These are phyloP conservation scores for Drosophila sulfurigaster DNA, from an alignment of 1,140 invertebrate genomes.

Conservation along the genomic window DNA sequence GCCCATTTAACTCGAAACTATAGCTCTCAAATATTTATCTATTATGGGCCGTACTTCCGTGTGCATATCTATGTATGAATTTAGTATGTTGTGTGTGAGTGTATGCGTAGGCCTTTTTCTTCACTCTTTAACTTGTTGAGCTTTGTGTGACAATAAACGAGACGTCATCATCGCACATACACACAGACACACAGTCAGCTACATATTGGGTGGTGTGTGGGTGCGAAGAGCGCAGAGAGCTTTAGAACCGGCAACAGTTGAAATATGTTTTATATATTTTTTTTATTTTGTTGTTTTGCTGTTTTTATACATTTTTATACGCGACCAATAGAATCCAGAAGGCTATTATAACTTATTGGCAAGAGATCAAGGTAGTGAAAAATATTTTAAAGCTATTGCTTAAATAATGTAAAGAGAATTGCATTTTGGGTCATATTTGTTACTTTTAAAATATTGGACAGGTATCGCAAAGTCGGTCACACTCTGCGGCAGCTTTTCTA, in stretches of 20 bases:
- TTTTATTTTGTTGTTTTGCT: constrained; percentile 27
- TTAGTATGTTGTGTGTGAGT: constrained; percentile 5
- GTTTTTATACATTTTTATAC: neutral
- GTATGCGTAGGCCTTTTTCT: constrained; percentile 30
- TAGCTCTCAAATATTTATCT: constrained; percentile 51
- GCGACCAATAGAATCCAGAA: too few relatives aligned
- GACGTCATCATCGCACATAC: constrained; percentile 32
- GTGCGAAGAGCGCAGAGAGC: constrained; percentile 30
- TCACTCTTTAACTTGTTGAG: constrained; percentile 51
- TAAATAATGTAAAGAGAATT: too few relatives aligned
- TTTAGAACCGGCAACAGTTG: constrained; percentile 68
- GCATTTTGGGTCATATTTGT: too few relatives aligned
- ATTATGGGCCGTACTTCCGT: constrained; percentile 43
- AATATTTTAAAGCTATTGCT: neutral
- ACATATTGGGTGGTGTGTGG: constrained; percentile 20
- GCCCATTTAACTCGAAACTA: constrained; percentile 55
- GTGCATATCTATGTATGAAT: constrained; percentile 32
- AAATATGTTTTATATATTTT: constrained; percentile 62
- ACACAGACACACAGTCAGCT: neutral
- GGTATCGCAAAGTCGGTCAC: too few relatives aligned
- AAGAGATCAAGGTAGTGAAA: too few relatives aligned
- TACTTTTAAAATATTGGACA: too few relatives aligned
- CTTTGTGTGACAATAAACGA: constrained; percentile 38
- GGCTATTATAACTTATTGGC: too few relatives aligned
- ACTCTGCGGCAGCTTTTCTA: too few relatives aligned